Evolutionary conservation across 2,113 vertebrate genomes (phyloP).

Genomic region (Orthonyx spaldingii): DNA sequence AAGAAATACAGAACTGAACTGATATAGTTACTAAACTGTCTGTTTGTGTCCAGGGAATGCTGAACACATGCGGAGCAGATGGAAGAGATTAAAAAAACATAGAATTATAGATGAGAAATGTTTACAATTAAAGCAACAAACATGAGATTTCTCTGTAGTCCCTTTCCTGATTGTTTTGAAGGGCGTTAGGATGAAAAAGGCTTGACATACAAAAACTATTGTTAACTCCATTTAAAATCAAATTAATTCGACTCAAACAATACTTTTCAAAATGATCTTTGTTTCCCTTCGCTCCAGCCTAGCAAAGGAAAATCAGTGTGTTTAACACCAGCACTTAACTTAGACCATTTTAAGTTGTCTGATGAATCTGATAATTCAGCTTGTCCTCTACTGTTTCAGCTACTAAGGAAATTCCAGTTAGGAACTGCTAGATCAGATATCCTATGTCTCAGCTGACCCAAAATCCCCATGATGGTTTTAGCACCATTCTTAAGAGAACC

Average conservation of each 20-base stretch:
- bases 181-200: not conserved
- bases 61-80: not conserved
- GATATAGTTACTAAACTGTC: not conserved
- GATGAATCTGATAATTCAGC: conserved; percentile 63
- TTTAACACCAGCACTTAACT: conserved; percentile 35
- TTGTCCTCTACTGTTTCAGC: conserved; percentile 72
- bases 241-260: not conserved
- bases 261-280: not conserved
- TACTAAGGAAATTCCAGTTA: conserved; percentile 70
- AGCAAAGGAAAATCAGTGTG: not conserved
- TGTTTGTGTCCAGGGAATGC: not conserved
- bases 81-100: not conserved
- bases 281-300: not conserved
- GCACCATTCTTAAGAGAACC: conserved; percentile 54
- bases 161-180: not conserved
- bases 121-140: not conserved
- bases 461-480: conserved; percentile 57
- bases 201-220: not conserved
- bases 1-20: not conserved
- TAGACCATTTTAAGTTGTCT: conserved; percentile 58
- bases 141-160: not conserved
- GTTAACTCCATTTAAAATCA: not conserved
- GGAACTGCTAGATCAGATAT: conserved; percentile 61
- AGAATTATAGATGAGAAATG: not conserved
- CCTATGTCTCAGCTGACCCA: conserved; percentile 65